Conservation (phyloP, 2,113 vertebrate genomes). For the Thamnophis sirtalis region DNA sequence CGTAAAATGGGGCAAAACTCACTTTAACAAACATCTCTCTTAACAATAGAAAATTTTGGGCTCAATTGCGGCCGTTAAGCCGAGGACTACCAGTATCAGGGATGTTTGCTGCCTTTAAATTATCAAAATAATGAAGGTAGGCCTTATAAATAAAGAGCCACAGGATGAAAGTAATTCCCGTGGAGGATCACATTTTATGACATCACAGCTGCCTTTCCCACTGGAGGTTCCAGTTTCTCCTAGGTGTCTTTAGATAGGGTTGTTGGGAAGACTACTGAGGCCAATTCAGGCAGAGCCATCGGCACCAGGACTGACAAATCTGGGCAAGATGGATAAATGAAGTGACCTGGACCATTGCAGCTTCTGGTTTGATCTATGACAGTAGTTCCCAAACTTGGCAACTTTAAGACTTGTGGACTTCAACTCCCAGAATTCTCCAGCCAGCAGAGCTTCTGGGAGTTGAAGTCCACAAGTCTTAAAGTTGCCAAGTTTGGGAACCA, state of each 20-base stretch:
- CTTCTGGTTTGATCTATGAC: background rate
- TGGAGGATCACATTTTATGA: background rate
- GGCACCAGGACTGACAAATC: background rate
- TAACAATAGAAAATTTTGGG: too few relatives aligned
- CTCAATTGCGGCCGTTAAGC: too few relatives aligned
- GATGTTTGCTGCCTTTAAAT: background rate
- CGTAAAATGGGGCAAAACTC: too few relatives aligned
- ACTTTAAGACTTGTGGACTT: too few relatives aligned
- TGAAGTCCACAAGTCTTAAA: too few relatives aligned
- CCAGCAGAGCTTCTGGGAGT: too few relatives aligned
- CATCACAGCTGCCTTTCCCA: background rate
- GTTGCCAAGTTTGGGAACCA: too few relatives aligned
- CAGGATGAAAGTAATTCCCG: background rate
- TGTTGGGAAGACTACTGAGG: background rate
- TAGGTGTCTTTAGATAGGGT: background rate
- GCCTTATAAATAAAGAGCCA: background rate
- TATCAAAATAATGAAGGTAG: background rate
- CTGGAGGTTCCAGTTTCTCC: too few relatives aligned
- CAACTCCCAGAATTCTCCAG: too few relatives aligned
- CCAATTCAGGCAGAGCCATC: background rate
- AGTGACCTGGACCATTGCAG: background rate
- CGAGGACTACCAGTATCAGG: background rate
- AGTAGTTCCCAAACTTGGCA: too few relatives aligned
- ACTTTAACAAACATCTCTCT: too few relatives aligned
- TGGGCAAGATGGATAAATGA: background rate